Percentiles rank a stretch among this genome's conserved stretches.
phyloP scores from a whole-genome alignment of 35 echinoderm and acorn worm genomes.

The Lytechinus pictus region DNA sequence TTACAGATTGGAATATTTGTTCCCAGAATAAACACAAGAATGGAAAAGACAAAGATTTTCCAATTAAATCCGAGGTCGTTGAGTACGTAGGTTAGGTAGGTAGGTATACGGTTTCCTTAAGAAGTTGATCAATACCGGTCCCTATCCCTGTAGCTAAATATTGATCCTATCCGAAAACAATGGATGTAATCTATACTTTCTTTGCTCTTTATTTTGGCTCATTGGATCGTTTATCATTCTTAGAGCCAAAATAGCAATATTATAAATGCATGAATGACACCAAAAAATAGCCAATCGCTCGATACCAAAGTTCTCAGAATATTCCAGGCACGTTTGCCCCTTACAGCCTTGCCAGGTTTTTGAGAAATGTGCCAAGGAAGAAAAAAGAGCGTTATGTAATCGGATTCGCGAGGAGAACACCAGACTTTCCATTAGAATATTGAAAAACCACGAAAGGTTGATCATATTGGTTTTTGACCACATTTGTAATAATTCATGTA shows the following conservation, averaged over 20 bases:
- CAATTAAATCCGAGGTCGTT: neutral
- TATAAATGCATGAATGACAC: neutral
- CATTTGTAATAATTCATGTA: too few relatives aligned
- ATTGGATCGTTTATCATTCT: neutral
- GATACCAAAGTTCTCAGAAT: neutral
- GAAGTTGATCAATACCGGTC: neutral
- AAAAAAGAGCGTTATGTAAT: too few relatives aligned
- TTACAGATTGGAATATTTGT: neutral
- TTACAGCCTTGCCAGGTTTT: too few relatives aligned
- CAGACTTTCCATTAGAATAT: too few relatives aligned
- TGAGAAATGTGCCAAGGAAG: too few relatives aligned
- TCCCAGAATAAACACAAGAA: neutral
- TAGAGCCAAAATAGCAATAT: neutral
- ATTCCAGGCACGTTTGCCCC: neutral
- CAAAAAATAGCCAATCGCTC: neutral
- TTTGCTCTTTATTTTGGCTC: neutral
- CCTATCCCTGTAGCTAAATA: neutral
- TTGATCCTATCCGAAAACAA: neutral
- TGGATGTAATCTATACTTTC: neutral
- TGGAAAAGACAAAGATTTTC: neutral
- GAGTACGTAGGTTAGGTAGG: neutral
- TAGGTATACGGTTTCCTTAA: too few relatives aligned
- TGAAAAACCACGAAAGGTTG: too few relatives aligned
- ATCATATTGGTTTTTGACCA: too few relatives aligned
- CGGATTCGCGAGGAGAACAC: too few relatives aligned